phyloP scores from a whole-genome alignment of 2,113 vertebrate species.

The Melanotaenia duboulayi region DNA sequence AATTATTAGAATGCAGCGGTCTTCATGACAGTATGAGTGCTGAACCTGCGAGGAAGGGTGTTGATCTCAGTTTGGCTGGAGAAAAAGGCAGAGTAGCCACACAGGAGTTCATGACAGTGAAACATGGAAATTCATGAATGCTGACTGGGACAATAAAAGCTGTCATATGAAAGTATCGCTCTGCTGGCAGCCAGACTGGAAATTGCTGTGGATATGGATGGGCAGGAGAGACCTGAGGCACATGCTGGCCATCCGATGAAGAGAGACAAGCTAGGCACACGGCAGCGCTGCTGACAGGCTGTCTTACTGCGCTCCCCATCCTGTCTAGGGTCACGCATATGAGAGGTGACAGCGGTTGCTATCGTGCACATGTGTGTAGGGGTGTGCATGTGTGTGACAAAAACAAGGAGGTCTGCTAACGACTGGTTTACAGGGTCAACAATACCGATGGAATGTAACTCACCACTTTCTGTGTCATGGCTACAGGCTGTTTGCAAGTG shows the following conservation, averaged over 20 bases:
- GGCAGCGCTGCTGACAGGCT: slow-evolving; percentile 66
- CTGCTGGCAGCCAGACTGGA: slow-evolving; percentile 47
- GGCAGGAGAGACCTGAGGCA: slow-evolving; percentile 68
- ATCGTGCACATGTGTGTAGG: slow-evolving; percentile 5
- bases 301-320: slow-evolving; percentile 53
- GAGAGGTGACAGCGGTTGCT: slow-evolving; percentile 60
- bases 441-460: slow-evolving; percentile 47
- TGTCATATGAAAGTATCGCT: slow-evolving; percentile 59
- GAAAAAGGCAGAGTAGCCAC: slow-evolving; percentile 46
- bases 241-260: slow-evolving; percentile 69
- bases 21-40: not conserved
- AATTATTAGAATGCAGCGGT: slow-evolving; percentile 2
- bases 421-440: slow-evolving; percentile 58
- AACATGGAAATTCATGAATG: slow-evolving; percentile 43
- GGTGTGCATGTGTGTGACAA: slow-evolving; percentile 17
- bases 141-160: slow-evolving; percentile 47
- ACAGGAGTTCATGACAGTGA: slow-evolving; percentile 22
- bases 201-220: slow-evolving; percentile 65
- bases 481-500: slow-evolving; percentile 36
- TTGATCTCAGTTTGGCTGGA: slow-evolving; percentile 15
- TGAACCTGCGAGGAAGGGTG: not conserved
- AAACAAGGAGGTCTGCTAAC: slow-evolving; percentile 60
- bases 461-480: slow-evolving; percentile 46
- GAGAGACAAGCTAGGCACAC: slow-evolving; percentile 49
- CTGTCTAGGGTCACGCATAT: slow-evolving; percentile 62